Evolutionary conservation across 2,113 vertebrate species (phyloP), one percentile per base, ranked within the genome.

Genomic region (Podarcis raffonei): DNA sequence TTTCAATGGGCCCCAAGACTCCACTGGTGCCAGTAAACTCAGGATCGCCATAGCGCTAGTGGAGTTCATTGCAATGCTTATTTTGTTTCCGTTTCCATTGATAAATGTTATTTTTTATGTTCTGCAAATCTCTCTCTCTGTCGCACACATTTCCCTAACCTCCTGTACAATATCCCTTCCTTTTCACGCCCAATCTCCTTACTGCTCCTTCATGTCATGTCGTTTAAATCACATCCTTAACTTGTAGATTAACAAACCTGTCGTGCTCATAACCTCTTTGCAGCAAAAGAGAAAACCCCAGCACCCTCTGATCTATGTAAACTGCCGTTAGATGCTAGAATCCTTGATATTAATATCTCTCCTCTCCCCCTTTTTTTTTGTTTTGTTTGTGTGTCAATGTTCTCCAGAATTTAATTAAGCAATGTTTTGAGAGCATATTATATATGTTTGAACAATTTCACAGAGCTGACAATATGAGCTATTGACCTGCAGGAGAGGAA

Each of bases 321-420:
- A 96, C 96, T 90, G 92, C 93, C 87, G 88, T 89, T 53, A 92
- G 94, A 93, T 90, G 94, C 95, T 4, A 90, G 85, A 91, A 94
- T 88, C 90, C 92, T 92, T 93, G 95, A 95, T 95, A 96, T 96
- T 95, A 96, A 96, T 96, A 94, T 94, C 57, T 48, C 30, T 48
- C 57, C 59, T 62, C 59, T 68, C 66, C 37, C 32, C 3, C 3
- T 39, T 80, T 95, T 96, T 25, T 39, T 25, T 59, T 37, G 37
- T 32, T 95, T 96, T 96, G 95, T 97, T 95, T 96, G 96, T 96
- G 94, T 90, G 96, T 96, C 95, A 88, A 71, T 93, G 95, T 95
- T 95, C 96, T 93, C 94, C 74, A 66, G 96, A 95, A 96, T 96
- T 96, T 97, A 97, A 97, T 97, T 96, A 97, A 95, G 96, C 95